These are phyloP conservation scores for Oriolus oriolus DNA, from an alignment of 2,113 vertebrate genomes.

Conservation along the genomic window DNA sequence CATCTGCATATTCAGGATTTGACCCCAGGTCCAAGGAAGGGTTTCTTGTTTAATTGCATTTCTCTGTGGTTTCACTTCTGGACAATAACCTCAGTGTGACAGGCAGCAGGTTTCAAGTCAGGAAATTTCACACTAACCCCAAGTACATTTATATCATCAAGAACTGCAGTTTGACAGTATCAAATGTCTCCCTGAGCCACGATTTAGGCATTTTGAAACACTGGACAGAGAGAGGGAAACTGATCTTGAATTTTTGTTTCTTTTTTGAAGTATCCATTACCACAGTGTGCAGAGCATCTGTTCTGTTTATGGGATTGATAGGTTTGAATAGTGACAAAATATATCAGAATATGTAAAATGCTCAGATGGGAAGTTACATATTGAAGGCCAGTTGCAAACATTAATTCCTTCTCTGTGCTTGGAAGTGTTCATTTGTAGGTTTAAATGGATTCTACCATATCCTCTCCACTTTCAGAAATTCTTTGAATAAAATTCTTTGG, in stretches of 20 bases:
- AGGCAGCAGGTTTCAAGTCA: background rate
- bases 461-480: background rate
- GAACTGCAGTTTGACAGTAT: background rate
- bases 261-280: background rate
- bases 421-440: background rate
- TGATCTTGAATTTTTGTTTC: background rate
- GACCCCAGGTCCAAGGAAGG: background rate
- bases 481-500: background rate
- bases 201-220: background rate
- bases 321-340: background rate
- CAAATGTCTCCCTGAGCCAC: background rate
- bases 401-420: background rate
- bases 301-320: background rate
- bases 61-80: background rate
- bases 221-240: background rate
- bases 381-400: background rate
- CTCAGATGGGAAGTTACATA: background rate
- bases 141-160: background rate
- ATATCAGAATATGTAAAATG: background rate
- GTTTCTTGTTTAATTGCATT: background rate
- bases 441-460: background rate
- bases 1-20: background rate
- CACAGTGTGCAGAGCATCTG: background rate
- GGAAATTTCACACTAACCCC: background rate
- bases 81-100: background rate